Evolutionary conservation across 1,140 invertebrate genomes (phyloP), one percentile per base, ranked within the genome.

Genomic region (Ooceraea biroi): DNA sequence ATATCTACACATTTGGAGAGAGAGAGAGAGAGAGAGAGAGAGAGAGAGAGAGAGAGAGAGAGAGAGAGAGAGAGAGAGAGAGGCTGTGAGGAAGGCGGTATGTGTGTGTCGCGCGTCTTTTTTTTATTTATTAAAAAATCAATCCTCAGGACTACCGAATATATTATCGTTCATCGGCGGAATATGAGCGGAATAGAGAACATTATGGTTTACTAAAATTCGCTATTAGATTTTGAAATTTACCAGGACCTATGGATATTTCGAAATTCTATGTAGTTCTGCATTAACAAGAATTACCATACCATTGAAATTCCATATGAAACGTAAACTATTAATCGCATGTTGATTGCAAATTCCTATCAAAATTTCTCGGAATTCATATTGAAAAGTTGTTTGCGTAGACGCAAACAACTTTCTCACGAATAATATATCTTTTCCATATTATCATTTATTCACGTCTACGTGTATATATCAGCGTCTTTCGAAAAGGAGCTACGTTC

Each of bases 1-100:
- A 44, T 78, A 44, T 77, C 27, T 44, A 55, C 71, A 65, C 52
- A 61, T 57, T 22, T 71, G 50, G 50, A 80, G 7, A 36, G 36
- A 36, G 36, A 36, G 7, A 36, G 36, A 36, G 36, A 36, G 36
- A 36, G 36, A 36, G 36, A 36, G 7, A 36, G 36, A 36, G 36
- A 36, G n/a, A 36, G 36, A 7, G 36, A 7, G 36, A 36, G 36
- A 7, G 36, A 7, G 7, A 36, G 36, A 36, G 36, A 36, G 36
- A 36, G 36, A 36, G 36, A 36, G 7, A 36, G 36, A 36, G 36
- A 36, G 36, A 7, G 36, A 7, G 36, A 36, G 36, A 7, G 36
- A 7, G 7, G 36, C 36, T 36, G 36, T 36, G 36, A 36, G 36
- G 36, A 36, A 36, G 7, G 7, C 36, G n/a, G n/a, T n/a, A n/a